Conservation (phyloP, 1,140 invertebrate species). For the Vanessa atalanta region DNA sequence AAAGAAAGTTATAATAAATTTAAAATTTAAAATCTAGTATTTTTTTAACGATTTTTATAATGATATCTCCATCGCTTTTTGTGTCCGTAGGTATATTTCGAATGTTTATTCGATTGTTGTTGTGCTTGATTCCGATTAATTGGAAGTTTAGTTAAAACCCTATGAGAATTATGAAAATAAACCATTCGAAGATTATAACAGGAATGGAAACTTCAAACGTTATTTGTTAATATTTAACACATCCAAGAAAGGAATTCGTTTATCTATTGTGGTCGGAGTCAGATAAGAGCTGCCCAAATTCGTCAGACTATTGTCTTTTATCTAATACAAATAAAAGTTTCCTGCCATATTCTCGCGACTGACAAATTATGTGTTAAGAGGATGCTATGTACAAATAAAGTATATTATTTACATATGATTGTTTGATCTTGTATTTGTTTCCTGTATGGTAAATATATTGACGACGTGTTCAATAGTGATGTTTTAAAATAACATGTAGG, state of each 20-base stretch:
- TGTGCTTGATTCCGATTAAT: no score
- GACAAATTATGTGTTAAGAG: conserved; percentile 48
- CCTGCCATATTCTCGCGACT: conserved; percentile 59
- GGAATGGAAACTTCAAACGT: conserved; percentile 26
- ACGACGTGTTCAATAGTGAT: no score
- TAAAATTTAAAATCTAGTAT: no score
- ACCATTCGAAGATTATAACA: not conserved
- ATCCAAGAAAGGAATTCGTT: conserved; percentile 71
- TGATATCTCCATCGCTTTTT: no score
- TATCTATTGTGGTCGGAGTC: conserved; percentile 62
- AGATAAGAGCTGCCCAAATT: conserved; percentile 68
- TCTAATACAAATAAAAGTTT: conserved; percentile 73
- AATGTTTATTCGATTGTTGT: no score
- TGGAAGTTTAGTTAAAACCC: no score
- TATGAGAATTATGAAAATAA: not conserved
- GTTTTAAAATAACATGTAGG: no score
- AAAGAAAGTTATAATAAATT: no score
- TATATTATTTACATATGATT: conserved; percentile 28
- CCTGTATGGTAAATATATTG: conserved; percentile 2
- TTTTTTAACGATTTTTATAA: no score
- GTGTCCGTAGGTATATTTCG: no score
- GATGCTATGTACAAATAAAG: conserved; percentile 38
- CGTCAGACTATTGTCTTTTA: conserved; percentile 72
- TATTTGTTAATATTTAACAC: conserved; percentile 76
- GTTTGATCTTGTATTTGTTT: conserved; percentile 18